Base-by-base conservation (phyloP, 2,797 vertebrate species). In the Zalophus californianus region DNA sequence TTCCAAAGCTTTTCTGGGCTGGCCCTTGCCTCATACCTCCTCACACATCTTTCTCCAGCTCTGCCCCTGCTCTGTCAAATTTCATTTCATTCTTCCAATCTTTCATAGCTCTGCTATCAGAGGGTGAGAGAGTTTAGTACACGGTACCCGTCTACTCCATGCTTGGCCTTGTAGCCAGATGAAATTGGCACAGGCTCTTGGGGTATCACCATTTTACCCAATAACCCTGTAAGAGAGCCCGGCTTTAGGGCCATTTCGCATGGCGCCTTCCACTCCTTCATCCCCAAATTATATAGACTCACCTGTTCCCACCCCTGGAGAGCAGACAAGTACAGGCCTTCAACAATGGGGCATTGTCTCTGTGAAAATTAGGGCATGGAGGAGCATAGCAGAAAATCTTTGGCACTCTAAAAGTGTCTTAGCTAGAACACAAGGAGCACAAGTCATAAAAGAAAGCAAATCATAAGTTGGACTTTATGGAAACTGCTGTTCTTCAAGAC, bases 381-480 rank as follows among this genome's bases (percentile, higher is more conserved):
- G 38, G 29, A 41, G 4, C 66, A 89, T 38, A 84, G 35, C 3
- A 66, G 44, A 79, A 75, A 27, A 38, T 16, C 3, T 14, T 23
- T 77, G 21, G 27, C 32, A 50, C 1, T 50, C 58, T 84, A 18
- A 58, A 23, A 3, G 5, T 60, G 79, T 96, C 68, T 80, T 79
- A 11, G 8, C 48, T 13, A 7, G 50, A 21, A 86, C 16, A 66
- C 6, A 83, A 86, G 29, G 75, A 35, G 20, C 4, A 7, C 44
- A 62, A 73, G 7, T 52, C 35, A 44, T 62, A 25, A 86, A 92
- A 85, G n/a, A 86, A 96, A 96, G 68, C 32, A 62, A 87, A 62
- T 25, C 5, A 0, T 48, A 77, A 80, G 29, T 41, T 83, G 38
- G 15, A 75, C 13, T 96, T 91, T 13, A 66, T 80, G 25, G 38